Evolutionary conservation across 2,113 vertebrate species (phyloP).

Genomic region (Garra rufa): DNA sequence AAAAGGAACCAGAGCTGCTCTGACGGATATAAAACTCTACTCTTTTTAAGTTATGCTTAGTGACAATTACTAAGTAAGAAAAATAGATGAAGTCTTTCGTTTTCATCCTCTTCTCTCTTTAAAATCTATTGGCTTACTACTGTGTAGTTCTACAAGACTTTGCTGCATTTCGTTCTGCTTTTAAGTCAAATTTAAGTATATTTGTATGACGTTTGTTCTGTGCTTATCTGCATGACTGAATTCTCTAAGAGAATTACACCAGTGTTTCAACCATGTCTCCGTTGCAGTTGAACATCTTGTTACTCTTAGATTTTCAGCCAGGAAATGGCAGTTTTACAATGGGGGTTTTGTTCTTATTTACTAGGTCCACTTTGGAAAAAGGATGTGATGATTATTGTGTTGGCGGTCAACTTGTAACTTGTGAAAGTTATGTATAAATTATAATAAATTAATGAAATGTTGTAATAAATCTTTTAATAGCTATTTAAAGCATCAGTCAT

Average conservation of each 20-base stretch:
- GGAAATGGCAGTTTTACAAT: conserved; percentile 49
- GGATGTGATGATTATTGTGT: conserved; percentile 73
- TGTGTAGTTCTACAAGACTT: conserved; percentile 79
- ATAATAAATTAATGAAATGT: conserved; percentile 73
- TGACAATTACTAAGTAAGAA: conserved; percentile 63
- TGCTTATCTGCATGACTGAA: conserved; percentile 95
- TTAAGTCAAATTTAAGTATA: conserved; percentile 58
- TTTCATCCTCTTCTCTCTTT: conserved; percentile 69
- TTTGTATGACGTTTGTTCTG: conserved; percentile 86
- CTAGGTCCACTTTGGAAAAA: conserved; percentile 59
- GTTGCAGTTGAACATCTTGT: conserved; percentile 68
- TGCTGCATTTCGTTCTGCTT: conserved; percentile 59
- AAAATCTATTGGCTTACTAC: conserved; percentile 79
- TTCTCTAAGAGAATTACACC: conserved; percentile 96
- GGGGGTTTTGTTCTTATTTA: conserved; percentile 65
- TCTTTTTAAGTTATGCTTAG: conserved; percentile 64
- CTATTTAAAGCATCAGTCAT: background rate
- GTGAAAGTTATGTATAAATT: conserved; percentile 79
- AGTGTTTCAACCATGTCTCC: conserved; percentile 83
- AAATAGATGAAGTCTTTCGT: conserved; percentile 58
- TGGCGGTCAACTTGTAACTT: conserved; percentile 76
- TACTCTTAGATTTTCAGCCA: conserved; percentile 66
- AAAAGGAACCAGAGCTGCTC: conserved; percentile 60
- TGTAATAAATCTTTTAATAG: conserved; percentile 85
- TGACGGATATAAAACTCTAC: conserved; percentile 2